A percentile compares a stretch with the other conserved stretches of the same genome.
Conservation (phyloP, 2,797 vertebrate genomes). For the Chloroceryle amazona region DNA sequence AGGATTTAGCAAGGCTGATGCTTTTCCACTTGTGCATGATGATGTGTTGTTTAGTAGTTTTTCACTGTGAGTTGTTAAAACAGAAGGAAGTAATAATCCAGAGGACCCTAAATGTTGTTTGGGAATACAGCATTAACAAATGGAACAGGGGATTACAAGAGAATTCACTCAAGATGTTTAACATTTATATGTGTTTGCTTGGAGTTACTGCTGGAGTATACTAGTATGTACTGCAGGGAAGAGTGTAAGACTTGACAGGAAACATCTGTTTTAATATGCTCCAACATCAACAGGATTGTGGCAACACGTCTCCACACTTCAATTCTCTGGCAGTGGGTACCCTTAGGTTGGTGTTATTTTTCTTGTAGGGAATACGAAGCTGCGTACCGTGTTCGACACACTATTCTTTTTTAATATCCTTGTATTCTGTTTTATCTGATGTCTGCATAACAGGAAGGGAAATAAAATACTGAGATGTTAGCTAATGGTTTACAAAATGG, state of each 20-base stretch:
- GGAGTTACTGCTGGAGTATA: slow-evolving; percentile 41
- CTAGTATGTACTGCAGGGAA: slow-evolving; percentile 27
- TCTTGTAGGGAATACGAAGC: not conserved
- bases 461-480: not conserved
- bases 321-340: not conserved
- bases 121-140: not conserved
- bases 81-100: not conserved
- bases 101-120: not conserved
- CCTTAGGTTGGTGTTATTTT: not conserved
- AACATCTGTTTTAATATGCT: slow-evolving; percentile 80
- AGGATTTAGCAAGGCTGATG: not conserved
- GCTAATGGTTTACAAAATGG: not conserved
- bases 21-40: not conserved
- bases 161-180: slow-evolving; percentile 23
- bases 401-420: slow-evolving; percentile 1
- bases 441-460: not conserved
- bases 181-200: not conserved
- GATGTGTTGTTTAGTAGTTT: not conserved
- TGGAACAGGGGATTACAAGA: not conserved
- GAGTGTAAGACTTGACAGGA: slow-evolving; percentile 74
- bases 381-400: not conserved
- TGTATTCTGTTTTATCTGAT: slow-evolving; percentile 42
- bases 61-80: not conserved
- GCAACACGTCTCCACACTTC: not conserved
- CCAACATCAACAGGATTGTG: slow-evolving; percentile 77